These are phyloP conservation scores for Drosophila virilis DNA, from an alignment of 1,140 invertebrate species.

Conservation along the genomic window DNA sequence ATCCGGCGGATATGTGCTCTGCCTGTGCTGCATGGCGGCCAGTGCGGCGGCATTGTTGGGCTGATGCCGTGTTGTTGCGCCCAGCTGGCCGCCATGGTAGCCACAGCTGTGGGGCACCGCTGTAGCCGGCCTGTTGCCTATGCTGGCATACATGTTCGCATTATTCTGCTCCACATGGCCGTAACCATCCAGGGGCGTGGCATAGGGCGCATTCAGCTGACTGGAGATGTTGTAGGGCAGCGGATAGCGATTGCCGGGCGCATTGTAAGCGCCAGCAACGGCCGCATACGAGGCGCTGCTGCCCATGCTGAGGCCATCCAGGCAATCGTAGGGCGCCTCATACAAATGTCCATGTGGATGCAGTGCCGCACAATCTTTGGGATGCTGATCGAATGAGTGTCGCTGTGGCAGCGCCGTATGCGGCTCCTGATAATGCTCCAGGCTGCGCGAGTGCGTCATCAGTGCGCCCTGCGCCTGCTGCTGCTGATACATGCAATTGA, in stretches of 20 bases:
- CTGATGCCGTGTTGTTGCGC: constrained; percentile 1
- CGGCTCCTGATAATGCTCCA: constrained; percentile 83
- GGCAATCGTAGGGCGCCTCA: constrained; percentile 75
- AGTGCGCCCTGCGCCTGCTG: constrained; percentile 26
- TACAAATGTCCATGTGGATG: constrained; percentile 55
- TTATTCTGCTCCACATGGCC: constrained; percentile 42
- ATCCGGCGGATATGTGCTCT: constrained; percentile 74
- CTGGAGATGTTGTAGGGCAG: constrained; percentile 82
- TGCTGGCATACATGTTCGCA: constrained; percentile 56
- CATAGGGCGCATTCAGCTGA: constrained; percentile 74
- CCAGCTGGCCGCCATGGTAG: constrained; percentile 47
- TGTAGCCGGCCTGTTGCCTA: constrained; percentile 31
- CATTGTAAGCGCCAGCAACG: constrained; percentile 76
- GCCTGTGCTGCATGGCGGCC: constrained; percentile 64
- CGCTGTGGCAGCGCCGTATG: constrained; percentile 69
- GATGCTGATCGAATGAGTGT: constrained; percentile 82
- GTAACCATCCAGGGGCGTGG: constrained; percentile 56
- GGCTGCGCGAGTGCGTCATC: constrained; percentile 81
- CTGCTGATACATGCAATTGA: constrained; percentile 43
- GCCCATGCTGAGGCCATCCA: constrained; percentile 73
- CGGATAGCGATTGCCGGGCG: constrained; percentile 80
- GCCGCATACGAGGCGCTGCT: constrained; percentile 78
- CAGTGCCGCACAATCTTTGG: constrained; percentile 58
- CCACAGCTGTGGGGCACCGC: constrained; percentile 51
- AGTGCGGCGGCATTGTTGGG: constrained; percentile 27